Evolutionary conservation across 2,888 invertebrate species (phyloP), one percentile per base, ranked within the genome.

Genomic region (Prenolepis imparis): DNA sequence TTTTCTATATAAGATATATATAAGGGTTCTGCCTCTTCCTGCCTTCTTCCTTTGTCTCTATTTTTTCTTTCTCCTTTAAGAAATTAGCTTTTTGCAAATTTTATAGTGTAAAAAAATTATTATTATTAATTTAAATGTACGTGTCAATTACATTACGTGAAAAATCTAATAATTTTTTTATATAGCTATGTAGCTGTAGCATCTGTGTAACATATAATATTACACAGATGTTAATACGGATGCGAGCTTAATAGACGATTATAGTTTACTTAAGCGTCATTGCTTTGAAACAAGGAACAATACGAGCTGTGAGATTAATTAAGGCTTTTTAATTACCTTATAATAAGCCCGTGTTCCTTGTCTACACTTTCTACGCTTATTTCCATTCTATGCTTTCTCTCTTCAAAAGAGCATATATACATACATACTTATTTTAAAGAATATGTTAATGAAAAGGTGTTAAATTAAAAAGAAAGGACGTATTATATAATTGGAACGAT

Each of bases 351-450:
- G 41, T 57, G 59, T 59, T 72, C n/a, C 59, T 41, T 12, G 28
- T 41, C 55, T 57, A 24, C 32, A 24, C 72, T 80, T 80, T 80
- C 78, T 80, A 80, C 59, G 18, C 59, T 80, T 44, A 64, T 36
- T 80, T 57, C 32, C 9, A 72, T 72, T 70, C 70, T 80, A 8
- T 52, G 55, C 77, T 77, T 64, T 77, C 75, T 77, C 75, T 77
- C 77, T 52, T 61, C 48, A 61, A 52, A 75, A 41, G 81, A 44
- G 24, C 15, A 48, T 44, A 3, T n/a, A 28, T 28, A 28, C 28
- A 28, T 28, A 28, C 28, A 28, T 61, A 63, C 15, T 18, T 12
- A 21, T 36, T 32, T 52, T 15, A 78, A 32, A 36, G 11, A 67
- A 78, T 8, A 8, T n/a, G 8, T 48, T 36, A n/a, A n/a, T 3